These are phyloP conservation scores for Hippoglossus stenolepis DNA, from an alignment of 2,113 vertebrate genomes.

Conservation along the genomic window DNA sequence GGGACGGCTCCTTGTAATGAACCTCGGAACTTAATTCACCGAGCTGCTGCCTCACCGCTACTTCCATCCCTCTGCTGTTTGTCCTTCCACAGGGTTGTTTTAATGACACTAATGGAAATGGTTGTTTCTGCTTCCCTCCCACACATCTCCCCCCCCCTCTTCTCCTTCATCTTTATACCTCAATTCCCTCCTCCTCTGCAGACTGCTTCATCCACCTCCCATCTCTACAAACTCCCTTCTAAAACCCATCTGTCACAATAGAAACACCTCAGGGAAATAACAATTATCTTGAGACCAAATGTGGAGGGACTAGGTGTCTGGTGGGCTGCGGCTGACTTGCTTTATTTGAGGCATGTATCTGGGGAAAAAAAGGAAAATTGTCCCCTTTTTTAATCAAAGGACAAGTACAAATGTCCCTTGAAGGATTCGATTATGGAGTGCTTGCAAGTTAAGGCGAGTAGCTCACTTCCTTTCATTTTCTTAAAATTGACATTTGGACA, in stretches of 20 bases:
- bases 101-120: conserved; percentile 63
- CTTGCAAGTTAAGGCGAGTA: neutral
- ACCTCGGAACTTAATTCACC: conserved; percentile 40
- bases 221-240: conserved; percentile 42
- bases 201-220: conserved; percentile 41
- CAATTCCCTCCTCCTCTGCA: conserved; percentile 27
- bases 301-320: conserved; percentile 14
- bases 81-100: conserved; percentile 61
- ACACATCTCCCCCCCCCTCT: conserved; percentile 8
- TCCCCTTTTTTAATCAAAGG: conserved; percentile 23
- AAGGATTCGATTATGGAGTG: conserved; percentile 9
- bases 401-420: neutral
- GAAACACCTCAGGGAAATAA: conserved; percentile 61
- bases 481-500: conserved; percentile 11
- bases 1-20: conserved; percentile 41
- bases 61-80: conserved; percentile 43
- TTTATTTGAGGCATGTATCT: conserved; percentile 18
- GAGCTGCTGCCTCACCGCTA: conserved; percentile 16
- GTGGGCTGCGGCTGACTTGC: neutral
- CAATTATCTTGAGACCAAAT: conserved; percentile 36
- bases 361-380: neutral
- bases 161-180: conserved; percentile 62
- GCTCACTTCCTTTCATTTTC: conserved; percentile 24
- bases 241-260: conserved; percentile 62
- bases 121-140: conserved; percentile 37